Conservation (phyloP, 2,888 invertebrate genomes). For the Megamerina dolium region DNA sequence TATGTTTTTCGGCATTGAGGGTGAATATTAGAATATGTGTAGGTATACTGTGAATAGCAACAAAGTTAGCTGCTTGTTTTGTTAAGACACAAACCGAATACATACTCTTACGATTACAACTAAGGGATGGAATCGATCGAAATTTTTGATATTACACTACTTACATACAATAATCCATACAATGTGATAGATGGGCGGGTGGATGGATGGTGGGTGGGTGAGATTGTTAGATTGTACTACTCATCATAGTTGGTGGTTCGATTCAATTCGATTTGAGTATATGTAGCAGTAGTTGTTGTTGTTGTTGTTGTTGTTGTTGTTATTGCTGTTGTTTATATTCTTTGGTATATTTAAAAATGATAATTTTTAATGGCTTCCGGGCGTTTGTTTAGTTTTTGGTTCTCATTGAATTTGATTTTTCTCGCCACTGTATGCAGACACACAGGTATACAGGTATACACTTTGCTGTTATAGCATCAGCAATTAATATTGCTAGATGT, state of each 20-base stretch:
- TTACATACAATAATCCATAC: no score
- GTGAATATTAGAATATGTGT: not conserved
- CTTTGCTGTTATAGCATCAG: no score
- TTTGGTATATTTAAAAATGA: conserved; percentile 26
- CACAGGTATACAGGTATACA: no score
- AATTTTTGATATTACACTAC: no score
- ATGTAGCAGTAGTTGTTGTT: conserved; percentile 8
- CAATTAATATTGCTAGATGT: no score
- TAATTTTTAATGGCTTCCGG: conserved; percentile 42
- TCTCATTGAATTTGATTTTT: conserved; percentile 5
- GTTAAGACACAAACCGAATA: no score
- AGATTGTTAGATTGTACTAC: no score
- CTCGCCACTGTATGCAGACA: no score
- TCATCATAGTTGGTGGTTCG: conserved; percentile 3
- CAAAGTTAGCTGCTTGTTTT: no score
- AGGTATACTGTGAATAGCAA: not conserved
- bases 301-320: conserved; percentile 8
- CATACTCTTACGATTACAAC: no score
- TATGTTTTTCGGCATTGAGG: no score
- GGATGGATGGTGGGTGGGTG: not conserved
- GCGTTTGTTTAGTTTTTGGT: conserved; percentile 11
- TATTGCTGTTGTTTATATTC: conserved; percentile 8
- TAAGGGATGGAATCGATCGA: conserved; percentile 9
- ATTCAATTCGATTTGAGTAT: conserved; percentile 13
- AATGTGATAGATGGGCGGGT: no score